Evolutionary conservation across 64 coral and sea anemone species (phyloP).

Genomic region (Dendronephthya gigantea): DNA sequence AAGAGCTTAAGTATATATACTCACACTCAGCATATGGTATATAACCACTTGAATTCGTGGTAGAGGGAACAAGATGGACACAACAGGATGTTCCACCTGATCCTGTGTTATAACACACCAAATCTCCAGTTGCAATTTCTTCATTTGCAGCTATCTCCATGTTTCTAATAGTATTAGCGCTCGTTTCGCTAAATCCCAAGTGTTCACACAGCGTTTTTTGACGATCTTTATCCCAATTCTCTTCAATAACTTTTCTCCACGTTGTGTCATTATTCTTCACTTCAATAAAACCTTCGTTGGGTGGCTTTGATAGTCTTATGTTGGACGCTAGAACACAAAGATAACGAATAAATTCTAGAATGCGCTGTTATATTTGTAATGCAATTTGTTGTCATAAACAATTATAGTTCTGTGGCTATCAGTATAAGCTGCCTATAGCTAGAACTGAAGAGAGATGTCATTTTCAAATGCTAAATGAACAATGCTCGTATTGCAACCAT

Average conservation of each 20-base stretch:
- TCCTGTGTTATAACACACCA: background rate
- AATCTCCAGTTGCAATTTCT: background rate
- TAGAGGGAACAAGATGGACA: background rate
- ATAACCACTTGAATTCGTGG: background rate
- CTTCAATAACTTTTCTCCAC: background rate
- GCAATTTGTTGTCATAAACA: too few relatives aligned
- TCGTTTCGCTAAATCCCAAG: background rate
- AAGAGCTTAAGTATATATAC: background rate
- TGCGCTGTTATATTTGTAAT: too few relatives aligned
- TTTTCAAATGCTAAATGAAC: too few relatives aligned
- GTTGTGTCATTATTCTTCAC: background rate
- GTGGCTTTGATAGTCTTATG: background rate
- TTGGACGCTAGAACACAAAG: background rate
- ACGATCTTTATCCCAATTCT: background rate
- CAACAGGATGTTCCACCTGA: background rate
- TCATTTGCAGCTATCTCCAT: background rate
- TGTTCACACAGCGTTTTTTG: background rate
- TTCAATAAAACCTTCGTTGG: background rate
- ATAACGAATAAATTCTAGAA: too few relatives aligned
- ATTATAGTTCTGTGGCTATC: too few relatives aligned
- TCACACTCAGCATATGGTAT: background rate
- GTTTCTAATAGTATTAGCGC: background rate
- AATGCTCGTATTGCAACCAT: too few relatives aligned
- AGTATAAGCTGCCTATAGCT: too few relatives aligned
- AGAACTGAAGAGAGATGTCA: too few relatives aligned